Percentiles rank a stretch among this genome's conserved stretches.
Evolutionary conservation across 2,113 vertebrate species (phyloP).

Genomic region (Hippocampus mohnikei): DNA sequence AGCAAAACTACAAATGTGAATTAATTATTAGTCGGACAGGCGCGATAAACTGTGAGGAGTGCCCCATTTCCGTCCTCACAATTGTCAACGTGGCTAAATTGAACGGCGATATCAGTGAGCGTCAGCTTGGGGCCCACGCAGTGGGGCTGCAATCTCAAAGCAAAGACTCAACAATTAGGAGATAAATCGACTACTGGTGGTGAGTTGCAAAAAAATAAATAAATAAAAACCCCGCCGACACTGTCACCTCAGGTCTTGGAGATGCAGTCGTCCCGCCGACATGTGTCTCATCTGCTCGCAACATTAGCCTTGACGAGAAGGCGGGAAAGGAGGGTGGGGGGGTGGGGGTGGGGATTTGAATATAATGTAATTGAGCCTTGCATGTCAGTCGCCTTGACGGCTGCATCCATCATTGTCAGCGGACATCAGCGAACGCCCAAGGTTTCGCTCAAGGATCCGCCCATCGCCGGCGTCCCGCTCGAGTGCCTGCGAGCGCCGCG

Average conservation of each 20-base stretch:
- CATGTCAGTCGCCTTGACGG: conserved; percentile 61
- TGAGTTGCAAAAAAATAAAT: conserved; percentile 1
- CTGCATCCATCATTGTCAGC: conserved; percentile 76
- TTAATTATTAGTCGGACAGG: conserved; percentile 13
- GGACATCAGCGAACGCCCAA: conserved; percentile 64
- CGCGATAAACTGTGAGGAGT: background rate
- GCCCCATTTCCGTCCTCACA: background rate
- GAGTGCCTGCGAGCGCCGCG: conserved; percentile 53
- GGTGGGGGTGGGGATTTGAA: conserved; percentile 40
- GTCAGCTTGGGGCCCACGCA: background rate
- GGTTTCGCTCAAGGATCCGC: conserved; percentile 63
- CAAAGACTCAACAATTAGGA: conserved; percentile 6
- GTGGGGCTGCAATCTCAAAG: background rate
- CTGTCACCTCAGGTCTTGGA: conserved; percentile 24
- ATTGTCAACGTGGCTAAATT: background rate
- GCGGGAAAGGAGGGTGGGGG: background rate
- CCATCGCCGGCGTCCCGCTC: conserved; percentile 60
- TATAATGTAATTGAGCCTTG: conserved; percentile 72
- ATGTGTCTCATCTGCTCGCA: conserved; percentile 50
- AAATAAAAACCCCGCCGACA: background rate
- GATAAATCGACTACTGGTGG: conserved; percentile 6
- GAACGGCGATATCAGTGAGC: background rate
- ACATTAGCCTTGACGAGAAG: conserved; percentile 65
- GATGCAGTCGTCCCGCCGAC: conserved; percentile 36
- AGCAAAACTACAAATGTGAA: conserved; percentile 9